Evolutionary conservation across 2,797 vertebrate genomes (phyloP), one percentile per base, ranked within the genome.

Genomic region (Alosa sapidissima): DNA sequence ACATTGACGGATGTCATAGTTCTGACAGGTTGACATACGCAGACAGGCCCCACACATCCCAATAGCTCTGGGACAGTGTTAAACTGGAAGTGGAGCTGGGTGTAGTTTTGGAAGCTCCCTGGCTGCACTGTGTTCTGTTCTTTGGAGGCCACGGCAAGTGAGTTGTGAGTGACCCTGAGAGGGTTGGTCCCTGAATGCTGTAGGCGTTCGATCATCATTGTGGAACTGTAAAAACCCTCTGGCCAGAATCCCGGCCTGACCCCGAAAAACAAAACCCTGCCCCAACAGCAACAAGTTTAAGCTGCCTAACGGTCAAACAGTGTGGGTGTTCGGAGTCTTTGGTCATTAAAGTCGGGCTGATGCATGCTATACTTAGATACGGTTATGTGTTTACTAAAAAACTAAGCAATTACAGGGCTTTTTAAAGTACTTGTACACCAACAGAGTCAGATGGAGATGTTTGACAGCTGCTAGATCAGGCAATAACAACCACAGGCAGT

Each of bases 121-220:
- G n/a, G 21, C 58, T 62, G n/a, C 58, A 62, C 8, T 1, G 8
- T 24, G 65, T n/a, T 41, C 10, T 41, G 11, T 72, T 41, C 1
- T 36, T 47, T 7, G 45, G 41, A n/a, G 41, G 16, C 72, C 55
- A 60, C 55, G 19, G 19, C 55, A 21, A 78, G 72, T 19, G 84
- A 7, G 82, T 65, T 62, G 48, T 54, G 58, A 72, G 81, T 85
- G 81, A 82, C 85, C 81, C 28, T 36, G 8, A 65, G 45, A 85
- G n/a, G 82, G 36, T 24, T 81, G 68, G 84, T 83, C 62, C 85
- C 75, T 81, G 45, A 78, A 78, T 81, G 9, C 87, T 36, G 75
- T 21, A 82, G 84, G 52, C 62, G 83, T 86, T 89, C 85, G 85
- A 88, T 88, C 84, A 84, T 86, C 33, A 54, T 49, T 54, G 72